These are phyloP conservation scores for Laterallus jamaicensis DNA, from an alignment of 2,113 vertebrate species.

Conservation along the genomic window DNA sequence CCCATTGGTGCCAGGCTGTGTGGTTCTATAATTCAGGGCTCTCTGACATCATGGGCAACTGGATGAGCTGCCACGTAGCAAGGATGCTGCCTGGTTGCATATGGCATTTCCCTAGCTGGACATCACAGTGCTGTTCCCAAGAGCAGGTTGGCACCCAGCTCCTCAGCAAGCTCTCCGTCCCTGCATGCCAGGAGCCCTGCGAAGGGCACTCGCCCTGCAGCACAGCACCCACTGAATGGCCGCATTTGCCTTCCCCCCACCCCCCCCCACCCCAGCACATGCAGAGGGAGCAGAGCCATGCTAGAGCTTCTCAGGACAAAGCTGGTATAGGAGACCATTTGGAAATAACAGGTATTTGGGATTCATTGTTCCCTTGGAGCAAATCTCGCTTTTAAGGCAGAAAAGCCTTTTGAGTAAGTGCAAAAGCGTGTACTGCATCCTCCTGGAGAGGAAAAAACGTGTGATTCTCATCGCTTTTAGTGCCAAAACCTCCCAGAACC, in stretches of 20 bases:
- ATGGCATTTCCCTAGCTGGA: background rate
- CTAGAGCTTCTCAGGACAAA: background rate
- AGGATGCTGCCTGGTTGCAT: accelerated
- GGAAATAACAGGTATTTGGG: background rate
- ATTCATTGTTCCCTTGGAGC: constrained; percentile 32
- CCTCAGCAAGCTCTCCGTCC: background rate
- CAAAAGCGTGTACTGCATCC: constrained; percentile 6
- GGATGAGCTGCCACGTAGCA: background rate
- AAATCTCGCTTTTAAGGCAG: constrained; percentile 13
- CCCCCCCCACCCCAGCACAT: background rate
- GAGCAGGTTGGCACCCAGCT: background rate
- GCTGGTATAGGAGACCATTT: background rate
- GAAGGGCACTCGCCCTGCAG: background rate
- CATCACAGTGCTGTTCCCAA: accelerated
- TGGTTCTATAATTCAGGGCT: background rate
- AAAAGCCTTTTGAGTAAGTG: constrained; percentile 42
- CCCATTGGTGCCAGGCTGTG: accelerated
- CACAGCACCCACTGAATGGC: accelerated
- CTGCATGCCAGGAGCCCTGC: accelerated
- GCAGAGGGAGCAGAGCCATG: background rate
- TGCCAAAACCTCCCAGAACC: background rate
- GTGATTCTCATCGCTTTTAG: background rate
- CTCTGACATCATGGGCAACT: accelerated
- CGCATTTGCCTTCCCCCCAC: background rate
- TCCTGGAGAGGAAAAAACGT: background rate